Evolutionary conservation across 2,797 vertebrate species (phyloP).

Genomic region (Spheniscus humboldti): DNA sequence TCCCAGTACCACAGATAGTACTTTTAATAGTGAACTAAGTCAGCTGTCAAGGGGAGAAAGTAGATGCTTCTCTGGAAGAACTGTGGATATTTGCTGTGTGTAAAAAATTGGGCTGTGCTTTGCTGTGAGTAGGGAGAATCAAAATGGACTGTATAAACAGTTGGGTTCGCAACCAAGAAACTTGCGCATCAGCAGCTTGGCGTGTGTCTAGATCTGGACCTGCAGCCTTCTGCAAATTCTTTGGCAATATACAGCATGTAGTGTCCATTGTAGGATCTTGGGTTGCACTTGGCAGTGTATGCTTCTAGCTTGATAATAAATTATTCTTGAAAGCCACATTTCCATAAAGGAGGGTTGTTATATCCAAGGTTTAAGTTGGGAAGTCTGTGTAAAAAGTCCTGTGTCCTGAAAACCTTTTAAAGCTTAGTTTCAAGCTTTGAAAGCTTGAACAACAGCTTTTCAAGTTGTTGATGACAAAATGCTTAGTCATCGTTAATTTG

Average conservation of each 20-base stretch:
- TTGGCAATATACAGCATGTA: not conserved
- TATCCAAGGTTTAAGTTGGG: not conserved
- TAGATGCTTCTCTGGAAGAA: not conserved
- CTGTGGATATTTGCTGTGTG: not conserved
- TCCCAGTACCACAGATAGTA: not conserved
- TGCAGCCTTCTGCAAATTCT: not conserved
- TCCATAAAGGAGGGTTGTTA: not conserved
- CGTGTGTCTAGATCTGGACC: not conserved
- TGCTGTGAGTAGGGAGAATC: not conserved
- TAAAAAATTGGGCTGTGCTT: not conserved
- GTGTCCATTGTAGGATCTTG: not conserved
- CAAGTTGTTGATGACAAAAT: not conserved
- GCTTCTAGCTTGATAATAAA: not conserved
- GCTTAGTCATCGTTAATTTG: not conserved
- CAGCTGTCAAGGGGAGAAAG: not conserved
- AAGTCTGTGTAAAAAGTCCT: not conserved
- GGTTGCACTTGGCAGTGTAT: not conserved
- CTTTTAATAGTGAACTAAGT: not conserved
- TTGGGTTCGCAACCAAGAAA: not conserved
- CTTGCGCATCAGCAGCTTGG: not conserved
- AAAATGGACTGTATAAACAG: not conserved
- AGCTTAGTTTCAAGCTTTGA: not conserved
- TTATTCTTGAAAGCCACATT: not conserved
- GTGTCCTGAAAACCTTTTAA: not conserved
- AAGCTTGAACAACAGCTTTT: not conserved